Evolutionary conservation across 2,113 vertebrate species (phyloP).

Genomic region (Hyperopisus bebe): DNA sequence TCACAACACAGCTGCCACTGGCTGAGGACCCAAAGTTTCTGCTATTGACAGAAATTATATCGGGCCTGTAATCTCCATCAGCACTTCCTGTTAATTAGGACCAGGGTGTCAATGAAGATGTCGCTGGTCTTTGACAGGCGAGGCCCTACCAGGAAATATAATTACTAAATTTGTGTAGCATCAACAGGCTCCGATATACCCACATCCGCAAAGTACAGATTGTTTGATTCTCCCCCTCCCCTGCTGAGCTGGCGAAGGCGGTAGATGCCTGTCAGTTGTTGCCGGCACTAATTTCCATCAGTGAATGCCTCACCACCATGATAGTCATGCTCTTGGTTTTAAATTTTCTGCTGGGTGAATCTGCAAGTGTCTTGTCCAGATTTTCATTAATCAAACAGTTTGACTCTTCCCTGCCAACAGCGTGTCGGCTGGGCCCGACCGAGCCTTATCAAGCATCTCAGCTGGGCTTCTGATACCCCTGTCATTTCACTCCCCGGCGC

Average conservation of each 20-base stretch:
- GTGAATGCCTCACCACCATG: neutral
- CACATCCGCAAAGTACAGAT: constrained; percentile 39
- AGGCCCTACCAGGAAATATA: constrained; percentile 48
- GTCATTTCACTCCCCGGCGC: constrained; percentile 57
- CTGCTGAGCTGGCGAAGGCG: neutral
- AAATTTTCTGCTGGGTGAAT: constrained; percentile 42
- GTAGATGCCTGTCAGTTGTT: neutral
- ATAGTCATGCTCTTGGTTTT: constrained; percentile 23
- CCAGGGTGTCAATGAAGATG: constrained; percentile 59
- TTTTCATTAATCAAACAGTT: constrained; percentile 63
- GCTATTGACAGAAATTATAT: constrained; percentile 56
- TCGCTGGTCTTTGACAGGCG: constrained; percentile 48
- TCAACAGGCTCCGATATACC: constrained; percentile 39
- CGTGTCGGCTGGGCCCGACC: constrained; percentile 47
- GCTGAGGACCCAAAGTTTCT: constrained; percentile 37
- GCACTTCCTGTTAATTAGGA: constrained; percentile 64
- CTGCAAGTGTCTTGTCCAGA: constrained; percentile 40
- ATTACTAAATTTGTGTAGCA: constrained; percentile 59
- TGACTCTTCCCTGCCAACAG: constrained; percentile 42
- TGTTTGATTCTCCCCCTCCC: constrained; percentile 21
- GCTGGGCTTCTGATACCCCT: constrained; percentile 62
- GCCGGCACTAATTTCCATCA: neutral
- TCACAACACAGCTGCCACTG: constrained; percentile 46
- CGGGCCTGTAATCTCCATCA: constrained; percentile 54
- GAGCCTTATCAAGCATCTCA: constrained; percentile 62